These are phyloP conservation scores for Ceratitis capitata DNA, from an alignment of 1,140 invertebrate genomes.

Conservation along the genomic window DNA sequence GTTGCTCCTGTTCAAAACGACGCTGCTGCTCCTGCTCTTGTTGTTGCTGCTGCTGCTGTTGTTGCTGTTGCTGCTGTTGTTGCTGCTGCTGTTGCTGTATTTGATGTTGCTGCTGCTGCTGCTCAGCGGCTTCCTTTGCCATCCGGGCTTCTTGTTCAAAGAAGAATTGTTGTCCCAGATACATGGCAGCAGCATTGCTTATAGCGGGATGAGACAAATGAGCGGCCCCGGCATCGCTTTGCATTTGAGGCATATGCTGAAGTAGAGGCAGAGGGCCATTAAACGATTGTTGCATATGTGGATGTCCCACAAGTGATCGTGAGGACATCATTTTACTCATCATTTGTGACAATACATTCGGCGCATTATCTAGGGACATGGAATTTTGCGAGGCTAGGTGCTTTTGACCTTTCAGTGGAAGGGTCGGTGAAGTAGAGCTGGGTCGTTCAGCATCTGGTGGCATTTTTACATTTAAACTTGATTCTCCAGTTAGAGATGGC, in stretches of 20 bases:
- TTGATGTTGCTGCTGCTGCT: conserved; percentile 69
- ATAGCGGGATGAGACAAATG: conserved; percentile 69
- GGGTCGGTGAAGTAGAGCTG: conserved; percentile 68
- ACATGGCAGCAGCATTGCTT: conserved; percentile 79
- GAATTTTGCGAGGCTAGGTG: conserved; percentile 42
- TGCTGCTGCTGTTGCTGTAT: conserved; percentile 69
- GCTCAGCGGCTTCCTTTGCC: conserved; percentile 72
- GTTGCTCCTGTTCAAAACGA: conserved; percentile 70
- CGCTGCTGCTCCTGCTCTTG: conserved; percentile 67
- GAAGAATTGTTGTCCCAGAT: conserved; percentile 78
- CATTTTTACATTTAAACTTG: neutral
- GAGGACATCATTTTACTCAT: conserved; percentile 76
- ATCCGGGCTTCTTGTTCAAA: conserved; percentile 79
- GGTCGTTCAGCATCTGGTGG: conserved; percentile 67
- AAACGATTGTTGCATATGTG: conserved; percentile 69
- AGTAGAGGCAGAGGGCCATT: conserved; percentile 68
- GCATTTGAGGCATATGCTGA: conserved; percentile 70
- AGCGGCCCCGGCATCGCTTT: conserved; percentile 50
- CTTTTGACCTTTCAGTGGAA: conserved; percentile 44
- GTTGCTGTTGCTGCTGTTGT: conserved; percentile 67
- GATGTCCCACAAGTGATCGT: conserved; percentile 68
- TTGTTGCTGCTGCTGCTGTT: conserved; percentile 63
- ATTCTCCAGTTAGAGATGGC: conserved; percentile 49
- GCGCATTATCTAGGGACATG: conserved; percentile 56
- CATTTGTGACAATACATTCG: conserved; percentile 73